Conservation (phyloP, 2,888 invertebrate species). For the Linnaemya tessellans region DNA sequence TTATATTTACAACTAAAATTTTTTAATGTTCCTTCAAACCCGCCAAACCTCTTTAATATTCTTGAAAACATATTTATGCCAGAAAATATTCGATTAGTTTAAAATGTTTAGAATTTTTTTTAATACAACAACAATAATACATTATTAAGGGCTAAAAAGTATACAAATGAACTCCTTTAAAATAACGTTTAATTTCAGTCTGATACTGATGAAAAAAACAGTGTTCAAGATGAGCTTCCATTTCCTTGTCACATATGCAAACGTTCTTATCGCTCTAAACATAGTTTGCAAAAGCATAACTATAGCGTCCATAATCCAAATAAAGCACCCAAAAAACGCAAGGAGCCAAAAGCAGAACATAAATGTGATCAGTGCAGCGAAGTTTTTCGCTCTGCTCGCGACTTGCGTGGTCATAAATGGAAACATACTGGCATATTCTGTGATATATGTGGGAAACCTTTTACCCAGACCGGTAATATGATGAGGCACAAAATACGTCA, state of each 20-base stretch:
- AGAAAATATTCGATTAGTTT: background rate
- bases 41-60: background rate
- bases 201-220: constrained; percentile 40
- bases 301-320: constrained; percentile 61
- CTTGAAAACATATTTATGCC: background rate
- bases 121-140: too few relatives aligned
- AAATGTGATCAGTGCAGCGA: constrained; percentile 78
- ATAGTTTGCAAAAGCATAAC: constrained; percentile 76
- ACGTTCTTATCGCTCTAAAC: constrained; percentile 77
- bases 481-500: constrained; percentile 80
- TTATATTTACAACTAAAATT: too few relatives aligned
- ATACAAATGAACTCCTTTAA: background rate
- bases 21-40: too few relatives aligned
- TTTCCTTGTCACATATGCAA: constrained; percentile 77
- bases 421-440: constrained; percentile 81
- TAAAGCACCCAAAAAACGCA: constrained; percentile 55
- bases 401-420: constrained; percentile 78
- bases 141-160: background rate
- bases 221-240: constrained; percentile 71
- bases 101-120: too few relatives aligned
- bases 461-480: constrained; percentile 80
- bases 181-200: constrained; percentile 35
- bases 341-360: constrained; percentile 69
- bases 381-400: constrained; percentile 77
- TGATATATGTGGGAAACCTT: constrained; percentile 80